These are phyloP conservation scores for Dinoponera quadriceps DNA, from an alignment of 1,140 invertebrate species.

Conservation along the genomic window DNA sequence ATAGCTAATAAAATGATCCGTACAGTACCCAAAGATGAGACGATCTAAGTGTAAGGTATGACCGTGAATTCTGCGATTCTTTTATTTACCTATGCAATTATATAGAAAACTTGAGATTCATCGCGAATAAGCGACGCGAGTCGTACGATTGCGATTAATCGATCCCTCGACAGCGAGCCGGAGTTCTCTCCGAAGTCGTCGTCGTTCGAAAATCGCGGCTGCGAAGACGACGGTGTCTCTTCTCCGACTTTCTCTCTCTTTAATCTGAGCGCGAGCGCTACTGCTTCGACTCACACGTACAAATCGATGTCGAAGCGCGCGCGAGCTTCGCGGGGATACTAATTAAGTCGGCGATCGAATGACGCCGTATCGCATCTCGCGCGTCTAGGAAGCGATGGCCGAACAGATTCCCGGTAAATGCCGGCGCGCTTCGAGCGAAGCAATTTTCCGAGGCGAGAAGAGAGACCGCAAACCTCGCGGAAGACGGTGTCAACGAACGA, in stretches of 20 bases:
- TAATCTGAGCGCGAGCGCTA: neutral
- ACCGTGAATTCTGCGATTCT: too few species aligned
- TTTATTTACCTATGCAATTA: too few species aligned
- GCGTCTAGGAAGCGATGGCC: neutral
- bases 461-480: slow-evolving; percentile 3
- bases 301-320: neutral
- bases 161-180: too few species aligned
- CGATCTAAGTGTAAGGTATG: too few species aligned
- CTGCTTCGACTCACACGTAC: neutral
- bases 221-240: too few species aligned
- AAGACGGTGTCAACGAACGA: slow-evolving; percentile 51
- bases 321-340: neutral
- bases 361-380: neutral
- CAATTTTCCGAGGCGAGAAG: slow-evolving; percentile 5
- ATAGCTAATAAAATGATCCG: too few species aligned
- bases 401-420: slow-evolving; percentile 27
- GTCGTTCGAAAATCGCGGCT: too few species aligned
- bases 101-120: too few species aligned
- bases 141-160: too few species aligned
- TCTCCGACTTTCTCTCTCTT: neutral
- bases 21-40: too few species aligned
- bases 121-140: too few species aligned
- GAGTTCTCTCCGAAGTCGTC: too few species aligned
- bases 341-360: neutral
- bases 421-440: slow-evolving; percentile 2